Base-by-base conservation (phyloP, 2,113 vertebrate genomes). In the Isichthys henryi region DNA sequence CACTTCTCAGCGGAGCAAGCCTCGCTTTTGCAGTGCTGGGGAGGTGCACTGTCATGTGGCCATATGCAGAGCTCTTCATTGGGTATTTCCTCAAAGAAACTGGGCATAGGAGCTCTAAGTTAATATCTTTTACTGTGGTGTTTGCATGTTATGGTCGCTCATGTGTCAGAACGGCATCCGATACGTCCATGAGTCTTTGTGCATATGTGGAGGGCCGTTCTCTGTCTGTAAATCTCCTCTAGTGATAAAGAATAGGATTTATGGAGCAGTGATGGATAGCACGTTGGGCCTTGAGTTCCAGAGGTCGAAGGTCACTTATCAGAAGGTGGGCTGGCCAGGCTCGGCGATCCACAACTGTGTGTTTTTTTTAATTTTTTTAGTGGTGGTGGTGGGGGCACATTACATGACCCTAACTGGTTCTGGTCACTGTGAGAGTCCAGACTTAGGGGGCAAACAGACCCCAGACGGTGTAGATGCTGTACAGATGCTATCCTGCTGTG, bases 261-360 rank as follows among this genome's bases (percentile, higher is more conserved):
- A 86, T 86, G 27, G 85, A 31, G n/a, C 85, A 31, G 31, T 86
- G 49, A 53, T 52, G 13, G 85, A 86, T 35, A 86, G 15, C 46
- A 84, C 23, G 48, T 66, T 88, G 52, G 52, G 19, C 49, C 27
- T 39, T 87, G 86, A 21, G 13, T 17, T 53, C n/a, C 35, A 15
- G 19, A 62, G 52, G 87, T 62, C 31, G 45, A 62, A 88, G 86
- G 86, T 88, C 86, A 88, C 86, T 31, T 23, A 48, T 49, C 84
- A 31, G 84, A 50, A 86, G 49, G 19, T 50, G n/a, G 85, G 48
- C 46, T 48, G 27, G 50, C 86, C 27, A 23, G 31, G 50, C 86
- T 31, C 10, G 0, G 86, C 8, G 86, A 87, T 19, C 49, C 17
- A 35, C 35, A 6, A 39, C 70, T 6, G 31, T 17, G 31, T 2